Conservation (phyloP, 2,113 vertebrate species). For the Formicarius rufipectus region DNA sequence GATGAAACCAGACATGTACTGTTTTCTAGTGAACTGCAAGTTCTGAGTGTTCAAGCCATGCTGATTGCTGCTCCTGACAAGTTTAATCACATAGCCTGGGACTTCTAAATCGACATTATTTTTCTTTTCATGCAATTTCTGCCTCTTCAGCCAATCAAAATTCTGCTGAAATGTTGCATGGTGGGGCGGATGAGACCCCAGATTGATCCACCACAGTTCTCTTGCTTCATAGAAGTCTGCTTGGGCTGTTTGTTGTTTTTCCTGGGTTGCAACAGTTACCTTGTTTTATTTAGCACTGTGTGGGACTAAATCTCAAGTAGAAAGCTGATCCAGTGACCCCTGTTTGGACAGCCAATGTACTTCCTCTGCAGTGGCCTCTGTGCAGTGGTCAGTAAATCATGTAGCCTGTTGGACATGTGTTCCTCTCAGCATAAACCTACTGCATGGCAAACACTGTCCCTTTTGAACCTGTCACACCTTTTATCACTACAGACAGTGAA, state of each 20-base stretch:
- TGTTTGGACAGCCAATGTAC: background rate
- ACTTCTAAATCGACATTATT: background rate
- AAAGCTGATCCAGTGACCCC: background rate
- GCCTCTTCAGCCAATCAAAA: background rate
- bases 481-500: background rate
- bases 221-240: background rate
- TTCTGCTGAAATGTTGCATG: background rate
- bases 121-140: background rate
- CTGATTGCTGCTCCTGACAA: background rate
- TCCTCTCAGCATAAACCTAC: background rate
- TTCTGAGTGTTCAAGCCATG: background rate
- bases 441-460: background rate
- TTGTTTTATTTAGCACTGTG: background rate
- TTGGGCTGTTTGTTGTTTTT: background rate
- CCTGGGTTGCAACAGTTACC: background rate
- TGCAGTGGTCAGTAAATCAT: background rate
- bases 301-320: background rate
- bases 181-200: background rate
- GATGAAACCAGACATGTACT: background rate
- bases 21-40: background rate
- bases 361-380: background rate
- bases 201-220: rapidly evolving
- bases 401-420: background rate
- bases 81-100: background rate
- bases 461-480: background rate